These are phyloP conservation scores for Pandemis cinnamomeana DNA, from an alignment of 2,888 invertebrate species.

Conservation along the genomic window DNA sequence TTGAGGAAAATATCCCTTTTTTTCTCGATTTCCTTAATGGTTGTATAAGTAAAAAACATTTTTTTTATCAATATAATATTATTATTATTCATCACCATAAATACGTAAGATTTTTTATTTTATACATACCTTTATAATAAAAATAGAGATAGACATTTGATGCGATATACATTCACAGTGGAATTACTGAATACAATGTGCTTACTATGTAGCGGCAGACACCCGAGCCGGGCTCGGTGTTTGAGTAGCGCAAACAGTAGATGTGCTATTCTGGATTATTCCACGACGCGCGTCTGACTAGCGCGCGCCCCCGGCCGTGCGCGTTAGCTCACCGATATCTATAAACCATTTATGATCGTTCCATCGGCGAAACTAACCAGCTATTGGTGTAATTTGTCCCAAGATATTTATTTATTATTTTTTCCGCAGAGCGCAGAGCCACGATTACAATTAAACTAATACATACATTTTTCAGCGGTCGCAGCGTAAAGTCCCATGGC, in stretches of 20 bases:
- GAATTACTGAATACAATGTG: slow-evolving; percentile 1
- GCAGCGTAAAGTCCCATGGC: background rate
- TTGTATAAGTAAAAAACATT: slow-evolving; percentile 3
- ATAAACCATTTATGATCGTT: background rate
- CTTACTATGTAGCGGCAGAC: background rate
- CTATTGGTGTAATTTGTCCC: too few species aligned
- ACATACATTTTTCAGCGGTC: background rate
- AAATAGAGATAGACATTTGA: slow-evolving; percentile 18
- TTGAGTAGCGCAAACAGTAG: background rate
- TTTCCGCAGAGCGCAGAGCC: background rate
- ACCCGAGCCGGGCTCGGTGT: background rate
- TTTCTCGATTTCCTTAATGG: slow-evolving; percentile 1
- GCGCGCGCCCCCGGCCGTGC: background rate
- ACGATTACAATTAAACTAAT: background rate
- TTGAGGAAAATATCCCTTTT: background rate
- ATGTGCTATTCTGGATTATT: background rate
- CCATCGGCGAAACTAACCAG: background rate
- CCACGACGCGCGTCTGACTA: background rate
- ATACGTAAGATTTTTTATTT: slow-evolving; percentile 14
- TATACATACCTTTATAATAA: slow-evolving; percentile 18
- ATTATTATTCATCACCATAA: slow-evolving; percentile 20
- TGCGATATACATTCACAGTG: background rate
- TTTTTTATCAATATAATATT: slow-evolving; percentile 14
- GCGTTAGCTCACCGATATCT: background rate
- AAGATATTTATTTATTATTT: too few species aligned